phyloP scores from a whole-genome alignment of 2,888 invertebrate genomes.

The Tipula helvola region DNA sequence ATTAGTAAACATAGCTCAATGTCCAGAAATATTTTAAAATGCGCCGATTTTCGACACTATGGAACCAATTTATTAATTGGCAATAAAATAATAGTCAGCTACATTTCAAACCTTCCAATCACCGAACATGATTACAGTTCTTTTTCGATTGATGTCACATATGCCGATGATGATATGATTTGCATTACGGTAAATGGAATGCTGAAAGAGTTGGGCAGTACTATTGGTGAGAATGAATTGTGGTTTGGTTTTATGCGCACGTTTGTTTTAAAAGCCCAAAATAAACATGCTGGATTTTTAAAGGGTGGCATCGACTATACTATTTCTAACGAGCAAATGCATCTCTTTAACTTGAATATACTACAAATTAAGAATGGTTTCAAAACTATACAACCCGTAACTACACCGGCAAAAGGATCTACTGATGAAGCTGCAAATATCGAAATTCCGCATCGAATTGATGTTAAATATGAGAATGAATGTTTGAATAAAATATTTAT shows the following conservation, averaged over 20 bases:
- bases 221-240: neutral
- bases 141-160: neutral
- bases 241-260: constrained; percentile 11
- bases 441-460: neutral
- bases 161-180: neutral
- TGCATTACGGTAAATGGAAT: constrained; percentile 11
- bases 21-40: neutral
- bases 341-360: neutral
- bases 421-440: neutral
- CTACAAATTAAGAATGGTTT: neutral
- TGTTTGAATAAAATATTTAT: neutral
- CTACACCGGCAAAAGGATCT: neutral
- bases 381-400: neutral
- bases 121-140: neutral
- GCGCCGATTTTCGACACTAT: neutral
- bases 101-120: neutral
- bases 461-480: neutral
- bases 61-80: neutral
- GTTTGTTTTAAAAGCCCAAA: neutral
- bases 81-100: neutral
- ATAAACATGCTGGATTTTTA: neutral
- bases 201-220: neutral
- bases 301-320: neutral
- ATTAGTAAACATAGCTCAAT: neutral
- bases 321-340: neutral